phyloP scores from a whole-genome alignment of 2,797 vertebrate genomes.

The Pitangus sulphuratus region DNA sequence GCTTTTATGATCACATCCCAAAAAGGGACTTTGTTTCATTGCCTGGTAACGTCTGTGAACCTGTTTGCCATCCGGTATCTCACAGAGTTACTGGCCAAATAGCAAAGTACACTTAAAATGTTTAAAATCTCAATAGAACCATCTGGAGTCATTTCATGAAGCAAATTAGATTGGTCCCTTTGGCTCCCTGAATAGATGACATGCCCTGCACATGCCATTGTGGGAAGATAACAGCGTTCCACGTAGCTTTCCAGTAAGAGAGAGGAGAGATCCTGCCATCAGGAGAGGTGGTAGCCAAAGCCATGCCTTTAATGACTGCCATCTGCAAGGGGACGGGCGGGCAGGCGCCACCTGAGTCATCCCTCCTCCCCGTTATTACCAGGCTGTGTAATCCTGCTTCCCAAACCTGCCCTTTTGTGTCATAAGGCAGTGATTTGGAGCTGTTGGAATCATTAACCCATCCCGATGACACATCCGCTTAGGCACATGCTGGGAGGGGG shows the following conservation, averaged over 20 bases:
- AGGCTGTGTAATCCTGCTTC: neutral
- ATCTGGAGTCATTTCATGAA: neutral
- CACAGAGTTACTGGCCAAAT: neutral
- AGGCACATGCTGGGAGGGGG: fast-evolving
- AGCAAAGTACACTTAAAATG: slow-evolving; percentile 16
- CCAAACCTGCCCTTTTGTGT: neutral
- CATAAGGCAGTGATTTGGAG: neutral
- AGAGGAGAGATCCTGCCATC: fast-evolving
- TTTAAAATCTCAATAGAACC: neutral
- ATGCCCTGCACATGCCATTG: fast-evolving
- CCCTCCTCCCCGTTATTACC: neutral
- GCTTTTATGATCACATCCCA: neutral
- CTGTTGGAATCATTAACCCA: neutral
- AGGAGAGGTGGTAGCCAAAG: neutral
- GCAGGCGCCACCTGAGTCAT: neutral
- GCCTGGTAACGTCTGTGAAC: neutral
- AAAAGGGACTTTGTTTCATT: slow-evolving; percentile 45
- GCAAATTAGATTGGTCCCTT: neutral
- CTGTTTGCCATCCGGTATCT: neutral
- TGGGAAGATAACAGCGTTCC: neutral
- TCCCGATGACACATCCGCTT: neutral
- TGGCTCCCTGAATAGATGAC: neutral
- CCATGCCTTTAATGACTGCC: neutral
- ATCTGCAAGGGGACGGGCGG: fast-evolving
- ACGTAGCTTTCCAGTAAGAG: neutral